These are phyloP conservation scores for Andrena cerasifolii DNA, from an alignment of 1,140 invertebrate genomes.

Conservation along the genomic window DNA sequence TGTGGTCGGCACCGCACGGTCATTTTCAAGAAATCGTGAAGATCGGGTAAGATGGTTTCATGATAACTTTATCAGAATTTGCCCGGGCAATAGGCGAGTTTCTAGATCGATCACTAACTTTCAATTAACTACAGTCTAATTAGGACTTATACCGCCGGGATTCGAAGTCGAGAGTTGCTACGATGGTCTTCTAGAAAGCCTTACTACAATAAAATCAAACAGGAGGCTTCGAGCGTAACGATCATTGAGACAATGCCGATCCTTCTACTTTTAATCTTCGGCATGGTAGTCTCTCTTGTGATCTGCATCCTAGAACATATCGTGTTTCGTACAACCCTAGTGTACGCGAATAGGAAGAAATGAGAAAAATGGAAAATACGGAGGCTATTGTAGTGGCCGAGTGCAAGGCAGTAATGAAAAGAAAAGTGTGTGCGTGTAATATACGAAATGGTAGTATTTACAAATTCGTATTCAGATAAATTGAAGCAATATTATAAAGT, in stretches of 20 bases:
- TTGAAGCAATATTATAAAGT: no score
- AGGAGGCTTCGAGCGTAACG: conserved; percentile 47
- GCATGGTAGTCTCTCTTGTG: conserved; percentile 48
- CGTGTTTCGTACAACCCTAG: conserved; percentile 2
- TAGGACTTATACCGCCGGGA: conserved; percentile 44
- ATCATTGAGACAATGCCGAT: conserved; percentile 57
- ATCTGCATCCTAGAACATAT: conserved; percentile 53
- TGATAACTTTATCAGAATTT: background rate
- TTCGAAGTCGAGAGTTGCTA: conserved; percentile 44
- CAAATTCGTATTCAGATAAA: no score
- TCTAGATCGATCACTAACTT: background rate
- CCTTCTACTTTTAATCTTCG: conserved; percentile 50
- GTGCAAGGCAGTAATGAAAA: background rate
- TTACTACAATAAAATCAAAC: conserved; percentile 40
- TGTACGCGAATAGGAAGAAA: background rate
- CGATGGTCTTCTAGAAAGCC: conserved; percentile 44
- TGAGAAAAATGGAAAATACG: background rate
- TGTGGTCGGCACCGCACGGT: conserved; percentile 36
- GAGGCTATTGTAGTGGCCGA: background rate
- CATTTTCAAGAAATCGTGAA: conserved; percentile 59
- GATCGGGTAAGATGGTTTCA: conserved; percentile 39
- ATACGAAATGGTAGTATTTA: no score
- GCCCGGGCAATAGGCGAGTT: background rate
- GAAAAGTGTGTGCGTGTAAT: no score
- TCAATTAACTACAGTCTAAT: conserved; percentile 31